phyloP scores from a whole-genome alignment of 2,888 invertebrate species.

The Acrobasis consociella region DNA sequence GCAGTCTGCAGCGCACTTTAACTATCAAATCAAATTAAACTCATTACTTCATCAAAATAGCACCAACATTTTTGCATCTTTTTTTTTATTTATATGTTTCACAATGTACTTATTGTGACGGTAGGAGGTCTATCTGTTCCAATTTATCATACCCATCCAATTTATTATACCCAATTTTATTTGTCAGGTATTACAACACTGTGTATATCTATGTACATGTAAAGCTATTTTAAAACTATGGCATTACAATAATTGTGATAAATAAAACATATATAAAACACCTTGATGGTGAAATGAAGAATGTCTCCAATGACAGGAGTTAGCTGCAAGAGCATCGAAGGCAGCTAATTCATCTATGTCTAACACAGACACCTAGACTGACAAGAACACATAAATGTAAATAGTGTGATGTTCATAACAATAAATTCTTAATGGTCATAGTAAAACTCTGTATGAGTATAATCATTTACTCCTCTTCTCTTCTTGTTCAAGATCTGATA shows the following conservation, averaged over 20 bases:
- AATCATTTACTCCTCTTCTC: neutral
- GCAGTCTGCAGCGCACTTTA: too few species aligned
- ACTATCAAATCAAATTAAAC: too few species aligned
- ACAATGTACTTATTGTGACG: too few species aligned
- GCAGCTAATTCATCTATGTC: too few species aligned
- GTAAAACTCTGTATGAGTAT: neutral
- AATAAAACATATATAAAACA: neutral
- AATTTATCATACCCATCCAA: too few species aligned
- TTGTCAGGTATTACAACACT: constrained; percentile 6
- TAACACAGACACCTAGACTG: neutral
- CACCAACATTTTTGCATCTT: too few species aligned
- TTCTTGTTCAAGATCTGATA: constrained; percentile 7
- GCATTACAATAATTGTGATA: neutral
- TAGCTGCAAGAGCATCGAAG: too few species aligned
- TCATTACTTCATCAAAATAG: too few species aligned
- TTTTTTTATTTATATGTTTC: too few species aligned
- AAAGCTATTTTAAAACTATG: neutral
- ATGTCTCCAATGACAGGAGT: too few species aligned
- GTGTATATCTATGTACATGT: constrained; percentile 9
- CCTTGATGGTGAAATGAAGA: too few species aligned
- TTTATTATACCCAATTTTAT: neutral
- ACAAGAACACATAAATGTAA: constrained; percentile 8
- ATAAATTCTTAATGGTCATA: neutral
- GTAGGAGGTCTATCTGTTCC: too few species aligned
- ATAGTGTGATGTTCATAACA: constrained; percentile 2